phyloP scores from a whole-genome alignment of 2,888 invertebrate species.

The Gandaritis pyraliata region DNA sequence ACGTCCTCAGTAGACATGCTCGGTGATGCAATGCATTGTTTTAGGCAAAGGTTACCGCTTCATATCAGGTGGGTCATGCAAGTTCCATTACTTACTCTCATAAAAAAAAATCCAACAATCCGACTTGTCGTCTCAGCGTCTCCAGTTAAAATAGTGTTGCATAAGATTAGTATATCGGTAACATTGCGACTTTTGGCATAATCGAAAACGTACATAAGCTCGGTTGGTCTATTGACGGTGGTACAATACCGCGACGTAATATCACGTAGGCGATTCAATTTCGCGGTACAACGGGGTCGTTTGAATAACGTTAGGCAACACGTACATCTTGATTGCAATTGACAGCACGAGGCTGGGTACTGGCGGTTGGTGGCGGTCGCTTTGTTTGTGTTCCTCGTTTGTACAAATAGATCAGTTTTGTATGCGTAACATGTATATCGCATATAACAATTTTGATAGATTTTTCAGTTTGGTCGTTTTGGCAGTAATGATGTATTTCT shows the following conservation, averaged over 20 bases:
- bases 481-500: too few relatives aligned
- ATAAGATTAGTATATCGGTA: conserved; percentile 1
- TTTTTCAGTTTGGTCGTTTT: too few relatives aligned
- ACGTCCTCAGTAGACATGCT: too few relatives aligned
- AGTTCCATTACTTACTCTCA: too few relatives aligned
- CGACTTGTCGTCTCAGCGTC: too few relatives aligned
- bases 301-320: conserved; percentile 55
- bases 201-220: conserved; percentile 30
- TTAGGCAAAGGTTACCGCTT: too few relatives aligned
- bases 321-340: conserved; percentile 59
- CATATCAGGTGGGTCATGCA: too few relatives aligned
- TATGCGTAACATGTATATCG: conserved; percentile 2
- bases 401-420: conserved; percentile 9
- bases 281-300: conserved; percentile 58
- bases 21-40: too few relatives aligned
- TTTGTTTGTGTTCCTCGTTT: conserved; percentile 46
- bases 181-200: conserved; percentile 24
- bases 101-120: too few relatives aligned
- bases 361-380: conserved; percentile 33
- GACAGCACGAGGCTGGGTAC: conserved; percentile 46
- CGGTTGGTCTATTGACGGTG: conserved; percentile 23
- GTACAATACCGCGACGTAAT: conserved; percentile 34
- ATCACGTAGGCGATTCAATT: conserved; percentile 60
- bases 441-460: background rate
- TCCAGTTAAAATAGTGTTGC: conserved; percentile 5